These are phyloP conservation scores for Phocoena sinus DNA, from an alignment of 2,113 vertebrate species.

Conservation along the genomic window DNA sequence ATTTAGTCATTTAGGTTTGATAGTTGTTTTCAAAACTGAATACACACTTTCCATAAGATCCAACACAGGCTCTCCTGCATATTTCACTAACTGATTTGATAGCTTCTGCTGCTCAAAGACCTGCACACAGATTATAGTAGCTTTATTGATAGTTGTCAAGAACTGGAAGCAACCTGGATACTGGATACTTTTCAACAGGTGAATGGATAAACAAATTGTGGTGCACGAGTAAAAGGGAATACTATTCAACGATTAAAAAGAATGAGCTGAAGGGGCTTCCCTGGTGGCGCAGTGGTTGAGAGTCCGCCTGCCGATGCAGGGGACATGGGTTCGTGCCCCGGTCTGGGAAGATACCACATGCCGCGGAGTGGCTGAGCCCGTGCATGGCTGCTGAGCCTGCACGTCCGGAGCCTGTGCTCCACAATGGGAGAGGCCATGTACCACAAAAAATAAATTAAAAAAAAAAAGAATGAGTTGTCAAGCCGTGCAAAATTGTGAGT, in stretches of 20 bases:
- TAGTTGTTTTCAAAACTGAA: not conserved
- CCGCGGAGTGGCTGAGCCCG: too few species aligned
- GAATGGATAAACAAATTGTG: not conserved
- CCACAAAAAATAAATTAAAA: too few species aligned
- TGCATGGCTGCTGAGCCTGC: too few species aligned
- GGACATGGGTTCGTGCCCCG: too few species aligned
- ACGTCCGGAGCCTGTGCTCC: too few species aligned
- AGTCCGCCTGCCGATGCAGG: too few species aligned
- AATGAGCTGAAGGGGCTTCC: too few species aligned
- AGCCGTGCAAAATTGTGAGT: not conserved
- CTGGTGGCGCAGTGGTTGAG: too few species aligned
- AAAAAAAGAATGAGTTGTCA: too few species aligned
- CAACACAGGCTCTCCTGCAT: not conserved
- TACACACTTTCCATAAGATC: not conserved
- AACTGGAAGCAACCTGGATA: not conserved
- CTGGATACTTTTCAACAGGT: not conserved
- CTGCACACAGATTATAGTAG: not conserved
- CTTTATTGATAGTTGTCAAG: not conserved
- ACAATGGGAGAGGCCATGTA: too few species aligned
- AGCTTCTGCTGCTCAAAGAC: not conserved
- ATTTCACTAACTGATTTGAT: not conserved
- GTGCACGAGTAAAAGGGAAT: not conserved
- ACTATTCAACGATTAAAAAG: not conserved
- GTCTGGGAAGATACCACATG: too few species aligned
- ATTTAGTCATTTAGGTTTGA: not conserved